Conservation (phyloP, 2,797 vertebrate species). For the Diplodus puntazzo region DNA sequence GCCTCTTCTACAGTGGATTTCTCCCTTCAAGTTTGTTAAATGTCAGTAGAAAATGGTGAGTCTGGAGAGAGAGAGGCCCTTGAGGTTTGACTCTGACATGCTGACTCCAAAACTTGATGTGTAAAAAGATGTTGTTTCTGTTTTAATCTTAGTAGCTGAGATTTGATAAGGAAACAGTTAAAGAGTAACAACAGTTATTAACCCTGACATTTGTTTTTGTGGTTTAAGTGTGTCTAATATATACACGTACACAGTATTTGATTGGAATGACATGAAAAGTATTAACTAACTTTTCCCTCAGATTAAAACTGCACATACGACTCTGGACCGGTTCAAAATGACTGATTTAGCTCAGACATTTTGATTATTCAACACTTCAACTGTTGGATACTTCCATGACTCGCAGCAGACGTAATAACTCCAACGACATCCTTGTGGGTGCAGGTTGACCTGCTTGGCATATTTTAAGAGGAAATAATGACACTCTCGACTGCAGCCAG, state of each 20-base stretch:
- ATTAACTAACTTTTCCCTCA: neutral
- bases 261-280: neutral
- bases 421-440: conserved; percentile 38
- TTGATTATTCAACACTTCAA: conserved; percentile 23
- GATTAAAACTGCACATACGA: neutral
- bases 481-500: conserved; percentile 20
- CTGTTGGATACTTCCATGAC: neutral
- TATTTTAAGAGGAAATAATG: conserved; percentile 47
- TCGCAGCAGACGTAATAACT: conserved; percentile 26
- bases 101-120: conserved; percentile 3
- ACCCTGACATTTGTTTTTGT: too few species aligned
- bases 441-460: conserved; percentile 27
- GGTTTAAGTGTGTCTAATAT: too few species aligned
- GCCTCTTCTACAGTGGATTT: neutral
- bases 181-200: too few species aligned
- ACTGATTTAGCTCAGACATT: conserved; percentile 1
- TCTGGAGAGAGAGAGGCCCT: neutral
- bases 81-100: conserved; percentile 24
- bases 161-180: too few species aligned
- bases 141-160: neutral
- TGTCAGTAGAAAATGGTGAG: conserved; percentile 23
- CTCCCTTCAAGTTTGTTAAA: conserved; percentile 16
- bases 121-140: neutral
- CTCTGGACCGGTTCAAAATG: neutral
- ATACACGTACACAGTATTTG: neutral